Conservation (phyloP, 2,113 vertebrate genomes). For the Morone chrysops region DNA sequence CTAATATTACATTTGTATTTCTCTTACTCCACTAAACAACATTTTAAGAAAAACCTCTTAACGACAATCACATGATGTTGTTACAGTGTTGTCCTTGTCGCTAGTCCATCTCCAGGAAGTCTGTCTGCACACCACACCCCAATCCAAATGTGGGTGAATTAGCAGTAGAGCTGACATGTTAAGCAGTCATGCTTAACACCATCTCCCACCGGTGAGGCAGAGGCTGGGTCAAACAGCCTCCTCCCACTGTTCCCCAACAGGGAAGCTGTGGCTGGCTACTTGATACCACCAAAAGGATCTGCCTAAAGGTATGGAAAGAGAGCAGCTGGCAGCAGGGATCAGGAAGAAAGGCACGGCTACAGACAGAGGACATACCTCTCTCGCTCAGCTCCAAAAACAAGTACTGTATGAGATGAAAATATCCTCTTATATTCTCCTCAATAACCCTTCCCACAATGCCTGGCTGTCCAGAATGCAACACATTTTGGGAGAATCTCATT, state of each 20-base stretch:
- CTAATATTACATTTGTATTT: background rate
- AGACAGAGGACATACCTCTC: conserved; percentile 70
- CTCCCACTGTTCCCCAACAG: conserved; percentile 59
- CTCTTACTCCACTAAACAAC: background rate
- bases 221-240: conserved; percentile 50
- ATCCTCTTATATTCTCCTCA: too few relatives aligned
- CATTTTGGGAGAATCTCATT: background rate
- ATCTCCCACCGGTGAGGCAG: conserved; percentile 44
- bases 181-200: conserved; percentile 49
- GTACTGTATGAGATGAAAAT: background rate
- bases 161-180: conserved; percentile 40
- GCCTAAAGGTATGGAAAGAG: conserved; percentile 77
- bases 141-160: conserved; percentile 45
- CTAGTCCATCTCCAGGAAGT: conserved; percentile 6
- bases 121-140: conserved; percentile 36
- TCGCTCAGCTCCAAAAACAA: conserved; percentile 27
- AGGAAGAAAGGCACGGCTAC: conserved; percentile 59
- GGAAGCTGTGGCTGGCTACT: conserved; percentile 61
- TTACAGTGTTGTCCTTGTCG: background rate
- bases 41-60: background rate
- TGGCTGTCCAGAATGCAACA: background rate
- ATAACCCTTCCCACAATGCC: background rate
- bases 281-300: conserved; percentile 73
- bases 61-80: background rate
- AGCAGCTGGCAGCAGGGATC: conserved; percentile 79